Evolutionary conservation across 2,113 vertebrate species (phyloP).

Genomic region (Todiramphus chloris): DNA sequence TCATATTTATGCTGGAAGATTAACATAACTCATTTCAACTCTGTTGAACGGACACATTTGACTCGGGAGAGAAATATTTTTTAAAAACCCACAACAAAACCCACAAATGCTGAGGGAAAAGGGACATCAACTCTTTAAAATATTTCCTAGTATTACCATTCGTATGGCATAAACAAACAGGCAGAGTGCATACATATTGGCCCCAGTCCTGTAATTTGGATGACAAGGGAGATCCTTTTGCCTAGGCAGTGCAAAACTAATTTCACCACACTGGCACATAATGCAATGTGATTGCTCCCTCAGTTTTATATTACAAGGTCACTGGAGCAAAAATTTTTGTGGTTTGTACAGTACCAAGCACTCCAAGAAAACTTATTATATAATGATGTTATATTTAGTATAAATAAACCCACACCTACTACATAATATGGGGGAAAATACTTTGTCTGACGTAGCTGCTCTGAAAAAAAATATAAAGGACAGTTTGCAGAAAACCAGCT

Average conservation of each 20-base stretch:
- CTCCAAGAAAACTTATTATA: slow-evolving; percentile 58
- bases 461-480: neutral
- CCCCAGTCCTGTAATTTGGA: slow-evolving; percentile 57
- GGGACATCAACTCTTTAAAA: slow-evolving; percentile 42
- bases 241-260: slow-evolving; percentile 63
- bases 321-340: slow-evolving; percentile 62
- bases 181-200: slow-evolving; percentile 44
- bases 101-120: slow-evolving; percentile 34
- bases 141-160: slow-evolving; percentile 42
- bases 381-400: slow-evolving; percentile 31
- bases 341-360: slow-evolving; percentile 49
- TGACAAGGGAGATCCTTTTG: slow-evolving; percentile 64
- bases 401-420: slow-evolving; percentile 27
- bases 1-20: slow-evolving; percentile 59
- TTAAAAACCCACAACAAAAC: neutral
- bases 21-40: slow-evolving; percentile 56
- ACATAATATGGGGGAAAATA: neutral
- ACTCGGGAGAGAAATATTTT: slow-evolving; percentile 1
- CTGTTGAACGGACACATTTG: slow-evolving; percentile 28
- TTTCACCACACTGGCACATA: slow-evolving; percentile 57
- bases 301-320: slow-evolving; percentile 67
- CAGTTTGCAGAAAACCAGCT: neutral
- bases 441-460: neutral
- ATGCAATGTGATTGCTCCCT: slow-evolving; percentile 56
- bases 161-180: slow-evolving; percentile 50